Evolutionary conservation across 2,797 vertebrate species (phyloP).

Genomic region (Rachycentron canadum): DNA sequence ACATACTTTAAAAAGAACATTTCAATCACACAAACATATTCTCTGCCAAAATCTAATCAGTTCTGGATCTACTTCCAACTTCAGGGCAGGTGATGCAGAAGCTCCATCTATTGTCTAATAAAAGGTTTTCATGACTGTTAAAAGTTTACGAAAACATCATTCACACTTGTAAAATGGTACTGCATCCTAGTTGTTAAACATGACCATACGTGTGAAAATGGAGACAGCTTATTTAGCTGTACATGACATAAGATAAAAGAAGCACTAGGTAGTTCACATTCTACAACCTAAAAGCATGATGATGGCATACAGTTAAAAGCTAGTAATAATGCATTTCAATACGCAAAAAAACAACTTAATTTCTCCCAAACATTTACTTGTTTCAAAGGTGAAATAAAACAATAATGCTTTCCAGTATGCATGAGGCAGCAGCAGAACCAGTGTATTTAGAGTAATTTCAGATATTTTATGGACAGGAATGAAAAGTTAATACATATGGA

Average conservation of each 20-base stretch:
- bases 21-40: slow-evolving; percentile 55
- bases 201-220: slow-evolving; percentile 29
- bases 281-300: slow-evolving; percentile 51
- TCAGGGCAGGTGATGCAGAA: slow-evolving; percentile 23
- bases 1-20: slow-evolving; percentile 70
- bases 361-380: slow-evolving; percentile 26
- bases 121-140: slow-evolving; percentile 36
- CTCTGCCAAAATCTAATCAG: slow-evolving; percentile 11
- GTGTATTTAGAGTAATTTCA: slow-evolving; percentile 54
- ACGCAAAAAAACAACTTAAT: slow-evolving; percentile 33
- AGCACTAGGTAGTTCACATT: slow-evolving; percentile 54
- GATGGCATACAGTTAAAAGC: slow-evolving; percentile 56
- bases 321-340: slow-evolving; percentile 54
- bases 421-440: slow-evolving; percentile 53
- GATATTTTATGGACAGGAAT: slow-evolving; percentile 50
- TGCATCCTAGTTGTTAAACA: slow-evolving; percentile 30
- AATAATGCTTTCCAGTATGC: slow-evolving; percentile 39
- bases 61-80: slow-evolving; percentile 33
- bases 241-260: slow-evolving; percentile 29
- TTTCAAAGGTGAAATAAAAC: slow-evolving; percentile 48
- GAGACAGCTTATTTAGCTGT: slow-evolving; percentile 35
- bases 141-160: slow-evolving; percentile 54
- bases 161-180: slow-evolving; percentile 42
- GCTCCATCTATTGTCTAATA: slow-evolving; percentile 28
- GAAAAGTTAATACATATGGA: slow-evolving; percentile 53